Evolutionary conservation across 2,113 vertebrate species (phyloP), one percentile per base, ranked within the genome.

Genomic region (Seriola aureovittata): DNA sequence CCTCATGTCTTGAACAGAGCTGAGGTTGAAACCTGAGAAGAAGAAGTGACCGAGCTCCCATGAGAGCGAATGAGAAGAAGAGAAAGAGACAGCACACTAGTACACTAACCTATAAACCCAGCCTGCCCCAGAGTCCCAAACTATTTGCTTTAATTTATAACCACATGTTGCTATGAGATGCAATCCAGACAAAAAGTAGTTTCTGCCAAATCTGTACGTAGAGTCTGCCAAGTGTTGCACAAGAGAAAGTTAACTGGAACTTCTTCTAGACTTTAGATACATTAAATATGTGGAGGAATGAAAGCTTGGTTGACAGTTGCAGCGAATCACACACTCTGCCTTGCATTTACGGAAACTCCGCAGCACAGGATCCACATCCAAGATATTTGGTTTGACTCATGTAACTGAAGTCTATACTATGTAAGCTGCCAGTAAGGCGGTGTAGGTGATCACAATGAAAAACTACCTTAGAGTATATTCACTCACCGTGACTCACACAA

Each of bases 61-160:
- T 69, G 60, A 66, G 65, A 83, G 54, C 65, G 70, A 71, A 75
- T 42, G 54, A 72, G 81, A 73, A 71, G 29, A 76, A 42, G 10
- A 21, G 55, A 57, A 21, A 71, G 77, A 81, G 48, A 52, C 60
- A 85, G 34, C 38, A 68, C 44, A 81, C 48, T 44, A 71, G 75
- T 80, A 71, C 81, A 73, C 78, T 79, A 71, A 85, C 78, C 62
- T 73, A 80, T 76, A 87, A 92, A 83, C 46, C n/a, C 64, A 54
- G 71, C 17, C 59, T 74, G 73, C 66, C 71, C 78, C 25, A 58
- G 78, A 79, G 73, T 77, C 65, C 74, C 59, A 82, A 81, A 81
- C 32, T 70, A 71, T 88, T 91, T 62, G 79, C 82, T 88, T 75
- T 86, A 73, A 91, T 91, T 86, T 70, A 91, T 93, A 86, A 84